Percentiles rank a stretch among this genome's conserved stretches.
These are phyloP conservation scores for Lophotis ruficrista DNA, from an alignment of 2,113 vertebrate species.

Conservation along the genomic window DNA sequence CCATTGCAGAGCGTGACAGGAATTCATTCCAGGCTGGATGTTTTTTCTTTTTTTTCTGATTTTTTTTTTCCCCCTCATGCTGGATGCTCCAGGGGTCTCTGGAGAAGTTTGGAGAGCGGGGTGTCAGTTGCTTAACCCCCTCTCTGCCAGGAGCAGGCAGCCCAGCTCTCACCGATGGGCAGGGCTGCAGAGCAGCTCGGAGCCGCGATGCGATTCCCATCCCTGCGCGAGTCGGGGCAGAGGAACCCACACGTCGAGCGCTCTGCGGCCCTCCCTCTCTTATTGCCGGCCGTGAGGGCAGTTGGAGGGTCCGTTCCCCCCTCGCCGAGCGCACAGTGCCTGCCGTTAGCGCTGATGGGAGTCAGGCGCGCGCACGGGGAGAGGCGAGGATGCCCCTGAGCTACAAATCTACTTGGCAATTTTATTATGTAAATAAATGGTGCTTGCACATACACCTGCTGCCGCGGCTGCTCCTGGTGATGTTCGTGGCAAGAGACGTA, in stretches of 20 bases:
- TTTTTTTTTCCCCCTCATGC: neutral
- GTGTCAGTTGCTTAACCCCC: neutral
- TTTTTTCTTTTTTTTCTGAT: neutral
- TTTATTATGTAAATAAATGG: slow-evolving; percentile 53
- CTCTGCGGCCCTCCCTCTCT: neutral
- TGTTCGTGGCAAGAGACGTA: neutral
- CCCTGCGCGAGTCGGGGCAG: neutral
- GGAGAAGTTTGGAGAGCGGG: neutral
- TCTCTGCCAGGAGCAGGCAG: neutral
- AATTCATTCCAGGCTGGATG: slow-evolving; percentile 22
- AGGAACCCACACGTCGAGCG: neutral
- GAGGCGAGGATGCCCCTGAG: slow-evolving; percentile 32
- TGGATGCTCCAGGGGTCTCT: neutral
- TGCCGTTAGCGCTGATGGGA: slow-evolving; percentile 2
- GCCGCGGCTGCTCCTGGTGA: neutral
- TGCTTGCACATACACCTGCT: slow-evolving; percentile 59
- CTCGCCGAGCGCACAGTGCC: neutral
- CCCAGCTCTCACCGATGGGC: neutral
- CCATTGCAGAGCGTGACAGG: slow-evolving; percentile 29
- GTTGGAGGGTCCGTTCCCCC: neutral
- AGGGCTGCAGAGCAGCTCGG: neutral
- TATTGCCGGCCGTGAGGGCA: neutral
- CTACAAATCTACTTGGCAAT: slow-evolving; percentile 53
- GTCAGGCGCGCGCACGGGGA: neutral
- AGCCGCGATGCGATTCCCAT: neutral